Evolutionary conservation across 2,797 vertebrate species (phyloP).

Genomic region (Manis pentadactyla): DNA sequence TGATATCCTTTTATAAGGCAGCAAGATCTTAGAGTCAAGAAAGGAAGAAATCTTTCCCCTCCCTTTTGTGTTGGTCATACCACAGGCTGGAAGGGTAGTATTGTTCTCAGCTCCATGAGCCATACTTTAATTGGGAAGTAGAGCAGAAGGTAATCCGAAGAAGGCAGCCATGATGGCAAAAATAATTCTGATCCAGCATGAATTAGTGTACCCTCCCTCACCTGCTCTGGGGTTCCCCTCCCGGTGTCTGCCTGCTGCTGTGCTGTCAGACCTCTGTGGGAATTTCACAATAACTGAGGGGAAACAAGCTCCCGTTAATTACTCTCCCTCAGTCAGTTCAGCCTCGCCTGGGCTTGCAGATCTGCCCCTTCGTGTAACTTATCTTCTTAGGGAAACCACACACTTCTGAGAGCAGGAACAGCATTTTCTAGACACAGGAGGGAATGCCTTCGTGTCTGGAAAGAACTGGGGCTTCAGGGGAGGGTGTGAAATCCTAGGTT

Average conservation of each 20-base stretch:
- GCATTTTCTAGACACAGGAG: not conserved
- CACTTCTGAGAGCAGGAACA: not conserved
- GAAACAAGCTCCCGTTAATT: not conserved
- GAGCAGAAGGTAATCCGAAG: slow-evolving; percentile 73
- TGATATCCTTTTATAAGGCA: not conserved
- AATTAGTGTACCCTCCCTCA: not conserved
- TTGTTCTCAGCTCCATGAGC: slow-evolving; percentile 50
- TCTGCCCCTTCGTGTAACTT: not conserved
- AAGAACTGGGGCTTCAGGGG: not conserved
- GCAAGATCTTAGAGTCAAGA: not conserved
- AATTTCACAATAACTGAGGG: not conserved
- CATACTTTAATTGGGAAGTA: slow-evolving; percentile 75
- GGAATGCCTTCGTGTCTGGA: not conserved
- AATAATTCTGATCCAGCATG: not conserved
- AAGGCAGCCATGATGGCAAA: not conserved
- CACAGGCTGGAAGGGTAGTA: not conserved
- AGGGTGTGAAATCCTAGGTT: not conserved
- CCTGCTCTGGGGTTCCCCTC: not conserved
- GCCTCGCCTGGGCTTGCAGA: not conserved
- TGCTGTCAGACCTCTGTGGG: not conserved
- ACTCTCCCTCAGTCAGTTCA: not conserved
- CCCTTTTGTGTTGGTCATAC: not conserved
- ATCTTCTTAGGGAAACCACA: not conserved
- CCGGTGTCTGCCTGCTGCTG: not conserved
- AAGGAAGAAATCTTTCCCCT: not conserved